Percentiles rank a stretch among this genome's conserved stretches.
Conservation (phyloP, 2,113 vertebrate species). For the Carlito syrichta region DNA sequence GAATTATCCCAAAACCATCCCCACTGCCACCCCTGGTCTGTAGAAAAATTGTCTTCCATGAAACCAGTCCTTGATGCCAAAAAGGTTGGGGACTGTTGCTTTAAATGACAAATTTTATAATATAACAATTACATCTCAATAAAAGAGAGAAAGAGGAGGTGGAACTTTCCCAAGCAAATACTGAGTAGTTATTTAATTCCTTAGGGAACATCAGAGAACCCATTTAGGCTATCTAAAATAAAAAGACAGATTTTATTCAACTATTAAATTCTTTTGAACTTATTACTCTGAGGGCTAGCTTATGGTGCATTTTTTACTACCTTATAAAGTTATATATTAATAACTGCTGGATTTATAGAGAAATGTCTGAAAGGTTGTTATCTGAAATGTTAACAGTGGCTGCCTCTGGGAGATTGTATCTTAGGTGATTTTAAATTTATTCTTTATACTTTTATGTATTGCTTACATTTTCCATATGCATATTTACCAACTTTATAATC, state of each 20-base stretch:
- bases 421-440: slow-evolving; percentile 55
- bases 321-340: slow-evolving; percentile 47
- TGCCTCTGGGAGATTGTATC: slow-evolving; percentile 38
- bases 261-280: slow-evolving; percentile 52
- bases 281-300: slow-evolving; percentile 40
- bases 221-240: neutral
- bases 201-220: neutral
- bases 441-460: slow-evolving; percentile 52
- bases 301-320: slow-evolving; percentile 28
- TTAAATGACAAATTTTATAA: slow-evolving; percentile 14
- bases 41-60: no score
- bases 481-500: slow-evolving; percentile 59
- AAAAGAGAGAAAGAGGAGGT: neutral
- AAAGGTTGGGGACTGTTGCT: no score
- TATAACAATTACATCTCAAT: slow-evolving; percentile 11
- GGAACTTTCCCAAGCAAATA: slow-evolving; percentile 11
- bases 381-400: slow-evolving; percentile 32
- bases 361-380: slow-evolving; percentile 44
- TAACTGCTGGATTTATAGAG: slow-evolving; percentile 54
- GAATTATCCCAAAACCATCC: no score
- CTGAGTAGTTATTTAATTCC: neutral
- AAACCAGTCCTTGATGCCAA: no score
- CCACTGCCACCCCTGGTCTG: no score
- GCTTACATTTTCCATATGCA: slow-evolving; percentile 43
- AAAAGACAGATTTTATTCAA: slow-evolving; percentile 7